These are phyloP conservation scores for Zygogramma bicolorata DNA, from an alignment of 2,888 invertebrate species.

Conservation along the genomic window DNA sequence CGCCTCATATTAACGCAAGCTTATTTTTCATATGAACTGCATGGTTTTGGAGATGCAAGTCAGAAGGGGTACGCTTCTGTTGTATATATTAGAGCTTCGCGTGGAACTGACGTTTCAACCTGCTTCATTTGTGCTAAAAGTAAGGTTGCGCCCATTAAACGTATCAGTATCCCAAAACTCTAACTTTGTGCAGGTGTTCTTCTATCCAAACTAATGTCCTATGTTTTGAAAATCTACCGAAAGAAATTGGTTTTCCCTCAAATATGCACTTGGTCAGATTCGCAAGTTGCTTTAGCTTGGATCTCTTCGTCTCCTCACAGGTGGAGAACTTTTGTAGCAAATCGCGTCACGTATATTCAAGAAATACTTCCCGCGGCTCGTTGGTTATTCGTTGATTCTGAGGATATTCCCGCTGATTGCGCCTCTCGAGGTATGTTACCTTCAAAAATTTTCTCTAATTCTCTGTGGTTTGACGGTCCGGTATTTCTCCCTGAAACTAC, in stretches of 20 bases:
- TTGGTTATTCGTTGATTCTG: constrained; percentile 9
- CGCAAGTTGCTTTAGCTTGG: constrained; percentile 10
- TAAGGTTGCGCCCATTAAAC: too few relatives aligned
- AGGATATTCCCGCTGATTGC: constrained; percentile 18
- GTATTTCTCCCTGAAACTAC: not conserved
- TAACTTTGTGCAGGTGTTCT: not conserved
- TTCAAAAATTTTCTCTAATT: not conserved
- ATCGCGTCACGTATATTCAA: not conserved
- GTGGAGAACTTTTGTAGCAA: not conserved
- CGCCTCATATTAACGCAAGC: too few relatives aligned
- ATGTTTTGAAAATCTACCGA: not conserved
- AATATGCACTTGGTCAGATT: constrained; percentile 15
- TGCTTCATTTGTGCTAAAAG: too few relatives aligned
- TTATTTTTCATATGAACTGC: too few relatives aligned
- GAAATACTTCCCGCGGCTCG: constrained; percentile 8
- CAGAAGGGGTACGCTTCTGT: not conserved
- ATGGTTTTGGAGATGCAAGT: too few relatives aligned
- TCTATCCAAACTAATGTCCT: not conserved
- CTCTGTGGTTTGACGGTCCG: constrained; percentile 11
- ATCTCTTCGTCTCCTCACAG: constrained; percentile 8
- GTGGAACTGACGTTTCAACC: not conserved
- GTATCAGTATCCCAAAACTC: too few relatives aligned
- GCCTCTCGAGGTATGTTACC: constrained; percentile 23
- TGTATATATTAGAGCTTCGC: not conserved
- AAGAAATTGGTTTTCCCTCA: too few relatives aligned